phyloP scores from a whole-genome alignment of 2,888 invertebrate species.

The Norana najaformis region DNA sequence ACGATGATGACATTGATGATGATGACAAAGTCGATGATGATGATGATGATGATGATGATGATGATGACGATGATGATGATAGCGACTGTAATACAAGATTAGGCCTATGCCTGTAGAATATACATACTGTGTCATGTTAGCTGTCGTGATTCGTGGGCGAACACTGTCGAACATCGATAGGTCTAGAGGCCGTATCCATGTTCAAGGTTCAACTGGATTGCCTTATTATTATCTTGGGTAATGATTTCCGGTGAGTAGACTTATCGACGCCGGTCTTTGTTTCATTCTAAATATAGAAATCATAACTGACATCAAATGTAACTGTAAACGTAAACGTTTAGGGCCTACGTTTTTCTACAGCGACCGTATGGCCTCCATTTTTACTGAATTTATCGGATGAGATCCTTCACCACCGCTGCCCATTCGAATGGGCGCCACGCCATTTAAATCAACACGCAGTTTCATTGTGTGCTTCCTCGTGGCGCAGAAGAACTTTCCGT shows the following conservation, averaged over 20 bases:
- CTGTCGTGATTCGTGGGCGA: neutral
- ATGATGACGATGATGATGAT: neutral
- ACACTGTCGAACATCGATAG: neutral
- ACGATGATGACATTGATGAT: too few species aligned
- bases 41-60: neutral
- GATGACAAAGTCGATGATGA: neutral
- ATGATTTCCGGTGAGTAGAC: neutral
- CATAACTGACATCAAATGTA: neutral
- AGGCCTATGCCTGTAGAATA: neutral
- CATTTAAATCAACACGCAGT: too few species aligned
- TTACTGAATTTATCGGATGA: too few species aligned
- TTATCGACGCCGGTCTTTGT: neutral
- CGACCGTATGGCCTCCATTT: too few species aligned
- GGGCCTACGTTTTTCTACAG: too few species aligned
- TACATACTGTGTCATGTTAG: slow-evolving; percentile 10
- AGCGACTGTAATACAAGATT: neutral
- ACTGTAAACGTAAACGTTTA: too few species aligned
- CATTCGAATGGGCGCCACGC: too few species aligned
- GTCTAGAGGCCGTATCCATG: neutral
- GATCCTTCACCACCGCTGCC: too few species aligned
- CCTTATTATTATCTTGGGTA: neutral
- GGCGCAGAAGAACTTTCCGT: too few species aligned
- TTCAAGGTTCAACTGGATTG: neutral
- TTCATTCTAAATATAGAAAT: neutral
- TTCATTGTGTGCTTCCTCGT: too few species aligned